A percentile compares a stretch with the other conserved stretches of the same genome.
phyloP scores from a whole-genome alignment of 1,140 invertebrate genomes.

The Cyrtorhinus lividipennis region DNA sequence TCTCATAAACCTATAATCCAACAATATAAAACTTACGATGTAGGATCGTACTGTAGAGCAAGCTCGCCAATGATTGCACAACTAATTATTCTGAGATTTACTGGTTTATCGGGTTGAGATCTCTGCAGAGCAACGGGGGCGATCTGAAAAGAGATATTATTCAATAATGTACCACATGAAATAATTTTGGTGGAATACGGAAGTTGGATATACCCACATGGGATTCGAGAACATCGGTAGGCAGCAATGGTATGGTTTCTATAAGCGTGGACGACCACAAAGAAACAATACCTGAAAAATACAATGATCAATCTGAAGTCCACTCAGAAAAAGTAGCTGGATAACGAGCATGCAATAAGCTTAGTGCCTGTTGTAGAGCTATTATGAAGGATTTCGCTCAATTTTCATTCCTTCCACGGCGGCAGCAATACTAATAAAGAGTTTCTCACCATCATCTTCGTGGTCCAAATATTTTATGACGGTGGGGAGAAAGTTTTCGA shows the following conservation, averaged over 20 bases:
- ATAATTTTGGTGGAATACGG: too few relatives aligned
- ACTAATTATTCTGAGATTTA: conserved; percentile 12
- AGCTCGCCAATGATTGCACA: conserved; percentile 12
- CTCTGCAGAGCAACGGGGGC: conserved; percentile 11
- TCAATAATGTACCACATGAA: too few relatives aligned
- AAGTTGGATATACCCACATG: too few relatives aligned
- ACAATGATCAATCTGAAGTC: conserved; percentile 10
- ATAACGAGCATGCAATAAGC: too few relatives aligned
- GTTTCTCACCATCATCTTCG: conserved; percentile 46
- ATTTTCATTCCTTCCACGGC: too few relatives aligned
- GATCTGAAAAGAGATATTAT: conserved; percentile 14
- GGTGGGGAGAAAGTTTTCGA: conserved; percentile 48
- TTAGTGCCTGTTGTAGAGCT: too few relatives aligned
- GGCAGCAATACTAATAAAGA: too few relatives aligned
- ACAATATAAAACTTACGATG: conserved; percentile 16
- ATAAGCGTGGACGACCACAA: conserved; percentile 58
- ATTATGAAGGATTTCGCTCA: too few relatives aligned
- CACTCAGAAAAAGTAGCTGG: not conserved
- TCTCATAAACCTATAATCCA: too few relatives aligned
- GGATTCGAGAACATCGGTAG: conserved; percentile 43
- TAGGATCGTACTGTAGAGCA: conserved; percentile 6
- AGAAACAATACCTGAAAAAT: conserved; percentile 43
- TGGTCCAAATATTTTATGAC: conserved; percentile 47
- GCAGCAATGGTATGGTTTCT: conserved; percentile 50
- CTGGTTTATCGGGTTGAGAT: conserved; percentile 12